Evolutionary conservation across 2,888 invertebrate genomes (phyloP), one percentile per base, ranked within the genome.

Genomic region (Dicyrtoma fusca): DNA sequence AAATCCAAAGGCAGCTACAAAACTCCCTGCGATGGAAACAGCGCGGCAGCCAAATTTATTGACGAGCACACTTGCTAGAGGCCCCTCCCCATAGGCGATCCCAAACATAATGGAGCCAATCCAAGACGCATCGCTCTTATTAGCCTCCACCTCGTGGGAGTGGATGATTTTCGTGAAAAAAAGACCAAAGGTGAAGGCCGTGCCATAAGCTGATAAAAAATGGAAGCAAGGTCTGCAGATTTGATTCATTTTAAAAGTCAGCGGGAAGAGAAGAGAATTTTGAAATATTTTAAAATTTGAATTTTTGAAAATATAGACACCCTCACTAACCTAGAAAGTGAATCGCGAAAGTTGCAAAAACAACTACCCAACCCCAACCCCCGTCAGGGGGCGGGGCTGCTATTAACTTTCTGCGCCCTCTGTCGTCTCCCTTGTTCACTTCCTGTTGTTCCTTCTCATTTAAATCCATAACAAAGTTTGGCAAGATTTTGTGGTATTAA

Each of bases 171-270:
- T 92, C 77, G 90, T 88, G 85, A 93, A 92, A 85, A 97, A 94
- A 74, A 97, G 90, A 70, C 98, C 98, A 84, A 97, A 97, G n/a
- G 97, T 95, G 86, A 98, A 98, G 66, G 97, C 97, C 84, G 98
- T 92, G 72, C 98, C 98, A 85, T 98, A 98, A 80, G 96, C 97
- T 91, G n/a, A n/a, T n/a, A n/a, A n/a, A n/a, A n/a, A n/a, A n/a
- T n/a, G n/a, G n/a, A n/a, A n/a, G n/a, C n/a, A n/a, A n/a, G n/a
- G n/a, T n/a, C n/a, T n/a, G n/a, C n/a, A n/a, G n/a, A n/a, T n/a
- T n/a, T n/a, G n/a, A n/a, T n/a, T n/a, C n/a, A n/a, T n/a, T n/a
- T n/a, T n/a, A n/a, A n/a, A n/a, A n/a, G n/a, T n/a, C n/a, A n/a
- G n/a, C n/a, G n/a, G n/a, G n/a, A n/a, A n/a, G n/a, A n/a, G n/a